Conservation (phyloP, 2,113 vertebrate genomes). For the Tympanuchus pallidicinctus region DNA sequence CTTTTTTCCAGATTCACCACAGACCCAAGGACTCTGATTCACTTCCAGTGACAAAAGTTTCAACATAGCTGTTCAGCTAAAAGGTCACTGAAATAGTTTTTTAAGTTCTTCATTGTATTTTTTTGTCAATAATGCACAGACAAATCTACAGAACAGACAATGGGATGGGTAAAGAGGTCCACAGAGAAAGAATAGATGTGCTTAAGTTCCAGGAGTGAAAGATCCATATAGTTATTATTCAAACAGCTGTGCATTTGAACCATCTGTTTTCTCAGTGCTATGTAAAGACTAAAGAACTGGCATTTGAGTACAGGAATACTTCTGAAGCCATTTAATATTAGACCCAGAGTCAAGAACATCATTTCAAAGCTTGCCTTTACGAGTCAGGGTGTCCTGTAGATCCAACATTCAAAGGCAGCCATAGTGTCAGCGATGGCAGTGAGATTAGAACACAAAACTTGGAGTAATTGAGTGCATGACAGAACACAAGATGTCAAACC, state of each 20-base stretch:
- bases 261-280: neutral
- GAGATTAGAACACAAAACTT: neutral
- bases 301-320: neutral
- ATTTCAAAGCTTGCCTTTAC: neutral
- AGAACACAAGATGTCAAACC: neutral
- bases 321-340: neutral
- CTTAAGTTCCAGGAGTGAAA: neutral
- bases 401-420: neutral
- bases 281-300: neutral
- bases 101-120: neutral
- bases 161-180: neutral
- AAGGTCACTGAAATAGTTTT: neutral
- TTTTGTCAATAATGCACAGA: neutral
- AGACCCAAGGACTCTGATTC: neutral
- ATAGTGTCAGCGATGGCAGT: neutral
- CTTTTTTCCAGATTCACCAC: neutral
- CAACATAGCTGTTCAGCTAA: rapidly evolving
- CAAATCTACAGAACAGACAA: neutral
- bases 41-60: neutral
- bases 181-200: neutral
- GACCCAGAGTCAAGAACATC: neutral
- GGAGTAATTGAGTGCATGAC: neutral
- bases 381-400: neutral
- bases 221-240: neutral
- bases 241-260: neutral